A percentile compares a stretch with the other conserved stretches of the same genome.
phyloP scores from a whole-genome alignment of 2,113 vertebrate species.

The Ranitomeya imitator region DNA sequence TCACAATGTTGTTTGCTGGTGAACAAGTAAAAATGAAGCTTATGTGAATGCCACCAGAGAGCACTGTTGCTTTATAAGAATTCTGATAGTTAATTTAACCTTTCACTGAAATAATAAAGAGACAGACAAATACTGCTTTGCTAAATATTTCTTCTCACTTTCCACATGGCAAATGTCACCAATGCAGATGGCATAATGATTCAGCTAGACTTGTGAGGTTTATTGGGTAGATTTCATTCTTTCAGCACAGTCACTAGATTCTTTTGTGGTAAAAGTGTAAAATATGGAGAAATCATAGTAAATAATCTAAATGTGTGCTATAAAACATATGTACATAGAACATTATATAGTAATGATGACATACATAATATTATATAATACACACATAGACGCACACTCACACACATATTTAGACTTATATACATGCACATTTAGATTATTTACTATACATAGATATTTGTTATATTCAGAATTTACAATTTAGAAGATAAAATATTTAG shows the following conservation, averaged over 20 bases:
- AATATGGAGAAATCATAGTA: neutral
- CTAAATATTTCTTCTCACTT: slow-evolving; percentile 64
- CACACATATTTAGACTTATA: too few species aligned
- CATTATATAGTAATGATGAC: too few species aligned
- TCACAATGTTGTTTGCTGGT: neutral
- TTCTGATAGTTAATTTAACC: slow-evolving; percentile 45
- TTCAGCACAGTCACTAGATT: neutral
- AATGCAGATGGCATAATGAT: slow-evolving; percentile 60
- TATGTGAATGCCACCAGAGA: slow-evolving; percentile 65
- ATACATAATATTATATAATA: too few species aligned
- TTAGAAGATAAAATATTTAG: too few species aligned
- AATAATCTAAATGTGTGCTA: neutral
- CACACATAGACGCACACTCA: too few species aligned
- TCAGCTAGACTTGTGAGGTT: slow-evolving; percentile 50
- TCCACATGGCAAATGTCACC: slow-evolving; percentile 60
- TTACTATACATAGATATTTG: too few species aligned
- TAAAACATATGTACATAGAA: too few species aligned
- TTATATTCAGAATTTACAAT: too few species aligned
- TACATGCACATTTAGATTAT: too few species aligned
- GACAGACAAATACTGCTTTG: slow-evolving; percentile 44
- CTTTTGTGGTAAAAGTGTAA: neutral
- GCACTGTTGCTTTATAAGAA: slow-evolving; percentile 68
- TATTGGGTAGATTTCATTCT: slow-evolving; percentile 34
- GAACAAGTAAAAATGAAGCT: neutral
- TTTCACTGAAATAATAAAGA: slow-evolving; percentile 59